Evolutionary conservation across 2,888 invertebrate species (phyloP), one percentile per base, ranked within the genome.

Genomic region (Imbricaverruca yamaguchii): DNA sequence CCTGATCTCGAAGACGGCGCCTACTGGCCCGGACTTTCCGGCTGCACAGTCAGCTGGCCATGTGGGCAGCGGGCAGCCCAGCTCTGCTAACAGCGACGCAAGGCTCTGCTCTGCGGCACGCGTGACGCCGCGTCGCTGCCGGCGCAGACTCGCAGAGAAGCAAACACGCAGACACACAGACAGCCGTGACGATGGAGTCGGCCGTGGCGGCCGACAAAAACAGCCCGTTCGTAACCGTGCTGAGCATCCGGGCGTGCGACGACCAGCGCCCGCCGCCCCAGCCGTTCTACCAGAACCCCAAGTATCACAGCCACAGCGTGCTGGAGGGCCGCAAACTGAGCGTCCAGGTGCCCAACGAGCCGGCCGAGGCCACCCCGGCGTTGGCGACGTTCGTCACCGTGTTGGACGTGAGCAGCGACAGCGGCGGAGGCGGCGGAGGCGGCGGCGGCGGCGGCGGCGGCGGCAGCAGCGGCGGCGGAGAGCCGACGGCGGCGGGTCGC

Each of bases 281-380:
- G 74, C 10, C 74, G 10, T 74, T 74, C 53, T 74, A 74, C 74
- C 39, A 74, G 74, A 74, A 74, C 74, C 74, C 74, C 18, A 15
- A 53, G 53, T 74, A 74, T 21, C 74, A 74, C 74, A 74, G 74
- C 55, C 74, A 74, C 74, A 74, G 74, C 55, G 74, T 74, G 74
- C 74, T 74, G 74, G 74, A 74, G 74, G 74, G 74, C 55, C 74
- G 74, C 74, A 74, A 74, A 21, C 74, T 74, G 74, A 74, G 74
- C 55, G 74, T 74, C 2, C 74, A 74, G 74, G 74, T 74, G 74
- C 55, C 53, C 9, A 74, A 74, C 18, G 53, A 55, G 55, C 4
- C 21, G 21, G 18, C 21, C 21, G 74, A 74, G 21, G 15, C 59
- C 21, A 21, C 15, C 55, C 0, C 55, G 74, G 18, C 53, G 12